Conservation (phyloP, 2,888 invertebrate species). For the Orthosia incerta region DNA sequence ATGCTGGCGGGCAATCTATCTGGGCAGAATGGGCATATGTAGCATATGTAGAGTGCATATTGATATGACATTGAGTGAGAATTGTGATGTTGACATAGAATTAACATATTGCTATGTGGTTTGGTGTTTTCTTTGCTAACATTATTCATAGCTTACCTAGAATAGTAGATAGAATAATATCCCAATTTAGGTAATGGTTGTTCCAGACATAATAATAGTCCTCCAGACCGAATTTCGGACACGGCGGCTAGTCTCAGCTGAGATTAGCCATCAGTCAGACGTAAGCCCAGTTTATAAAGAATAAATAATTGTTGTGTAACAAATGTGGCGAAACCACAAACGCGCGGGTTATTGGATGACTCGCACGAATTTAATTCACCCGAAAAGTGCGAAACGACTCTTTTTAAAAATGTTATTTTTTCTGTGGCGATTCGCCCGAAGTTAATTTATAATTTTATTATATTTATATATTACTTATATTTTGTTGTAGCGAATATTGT, state of each 20-base stretch:
- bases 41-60: not conserved
- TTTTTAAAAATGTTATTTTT: too few species aligned
- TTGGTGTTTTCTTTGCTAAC: slow-evolving; percentile 21
- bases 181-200: not conserved
- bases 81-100: slow-evolving; percentile 16
- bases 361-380: too few species aligned
- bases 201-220: not conserved
- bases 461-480: too few species aligned
- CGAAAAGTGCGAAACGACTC: too few species aligned
- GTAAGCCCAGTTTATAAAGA: not conserved
- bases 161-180: slow-evolving; percentile 10
- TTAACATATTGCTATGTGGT: slow-evolving; percentile 25
- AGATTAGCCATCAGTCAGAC: too few species aligned
- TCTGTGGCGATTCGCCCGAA: too few species aligned
- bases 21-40: not conserved
- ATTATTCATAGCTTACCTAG: slow-evolving; percentile 13
- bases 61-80: slow-evolving; percentile 18
- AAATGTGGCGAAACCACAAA: not conserved
- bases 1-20: slow-evolving; percentile 32
- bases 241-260: too few species aligned
- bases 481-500: too few species aligned
- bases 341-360: too few species aligned
- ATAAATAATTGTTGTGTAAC: not conserved
- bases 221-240: too few species aligned
- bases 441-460: too few species aligned